Conservation (phyloP, 1,140 invertebrate genomes). For the Rhysida immarginata region DNA sequence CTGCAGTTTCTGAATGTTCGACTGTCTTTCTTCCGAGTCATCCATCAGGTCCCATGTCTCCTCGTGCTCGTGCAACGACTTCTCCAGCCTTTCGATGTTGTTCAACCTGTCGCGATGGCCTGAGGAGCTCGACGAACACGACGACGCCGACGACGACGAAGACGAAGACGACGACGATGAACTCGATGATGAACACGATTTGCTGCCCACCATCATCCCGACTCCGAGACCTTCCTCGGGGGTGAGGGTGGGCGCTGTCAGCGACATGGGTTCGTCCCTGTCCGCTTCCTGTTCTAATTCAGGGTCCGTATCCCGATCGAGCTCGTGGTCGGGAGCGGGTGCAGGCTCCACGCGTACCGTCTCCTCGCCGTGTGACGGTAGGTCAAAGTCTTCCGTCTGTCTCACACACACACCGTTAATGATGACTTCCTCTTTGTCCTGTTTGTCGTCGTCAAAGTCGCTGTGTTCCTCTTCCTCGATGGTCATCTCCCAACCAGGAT, state of each 20-base stretch:
- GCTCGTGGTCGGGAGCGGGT: conserved; percentile 12
- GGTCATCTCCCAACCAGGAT: conserved; percentile 61
- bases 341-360: conserved; percentile 15
- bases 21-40: conserved; percentile 12
- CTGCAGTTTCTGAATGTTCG: conserved; percentile 23
- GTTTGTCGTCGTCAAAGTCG: conserved; percentile 35
- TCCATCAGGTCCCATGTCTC: conserved; percentile 17
- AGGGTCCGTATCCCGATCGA: conserved; percentile 7
- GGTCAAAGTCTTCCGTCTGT: conserved; percentile 33
- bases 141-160: too few relatives aligned
- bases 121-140: too few relatives aligned
- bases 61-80: conserved; percentile 15
- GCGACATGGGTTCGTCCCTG: not conserved
- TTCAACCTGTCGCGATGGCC: not conserved
- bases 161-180: too few relatives aligned
- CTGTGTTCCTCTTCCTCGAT: conserved; percentile 25
- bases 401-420: conserved; percentile 85
- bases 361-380: conserved; percentile 13
- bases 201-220: conserved; percentile 10
- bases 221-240: conserved; percentile 2
- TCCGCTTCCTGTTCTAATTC: conserved; percentile 7
- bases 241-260: conserved; percentile 7
- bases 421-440: conserved; percentile 45
- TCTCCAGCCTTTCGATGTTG: conserved; percentile 17
- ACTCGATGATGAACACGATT: too few relatives aligned